phyloP scores from a whole-genome alignment of 2,888 invertebrate genomes.

The Kryphioiulus occultus region DNA sequence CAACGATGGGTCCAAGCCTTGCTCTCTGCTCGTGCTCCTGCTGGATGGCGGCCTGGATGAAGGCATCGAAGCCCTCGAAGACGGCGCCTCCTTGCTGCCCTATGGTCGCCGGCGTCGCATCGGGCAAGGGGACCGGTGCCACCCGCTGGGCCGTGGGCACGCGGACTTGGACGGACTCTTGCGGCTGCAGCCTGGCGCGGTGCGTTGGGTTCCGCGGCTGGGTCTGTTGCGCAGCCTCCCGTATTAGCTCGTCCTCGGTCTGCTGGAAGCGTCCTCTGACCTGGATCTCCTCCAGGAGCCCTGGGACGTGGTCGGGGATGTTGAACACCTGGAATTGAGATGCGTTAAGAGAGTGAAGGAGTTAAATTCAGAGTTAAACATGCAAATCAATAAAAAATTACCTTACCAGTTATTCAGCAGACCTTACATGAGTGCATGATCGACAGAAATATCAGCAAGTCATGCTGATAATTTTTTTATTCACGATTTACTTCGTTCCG shows the following conservation, averaged over 20 bases:
- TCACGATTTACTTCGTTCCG: too few species aligned
- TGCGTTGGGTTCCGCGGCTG: background rate
- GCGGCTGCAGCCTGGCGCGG: background rate
- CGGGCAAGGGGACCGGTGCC: background rate
- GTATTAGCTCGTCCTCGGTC: background rate
- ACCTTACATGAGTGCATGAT: too few species aligned
- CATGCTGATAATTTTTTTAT: too few species aligned
- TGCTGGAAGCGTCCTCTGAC: conserved; percentile 6
- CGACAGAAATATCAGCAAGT: too few species aligned
- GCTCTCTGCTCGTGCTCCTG: conserved; percentile 42
- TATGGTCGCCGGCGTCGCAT: background rate
- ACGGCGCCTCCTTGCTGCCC: background rate
- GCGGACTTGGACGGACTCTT: conserved; percentile 22
- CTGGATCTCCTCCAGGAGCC: background rate
- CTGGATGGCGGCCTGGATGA: conserved; percentile 40
- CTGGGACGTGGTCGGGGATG: conserved; percentile 3
- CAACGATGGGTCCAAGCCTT: background rate
- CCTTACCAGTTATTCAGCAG: too few species aligned
- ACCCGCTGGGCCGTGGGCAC: background rate
- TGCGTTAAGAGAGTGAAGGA: too few species aligned
- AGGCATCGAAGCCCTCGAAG: conserved; percentile 47
- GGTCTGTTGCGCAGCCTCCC: background rate
- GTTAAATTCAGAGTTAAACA: too few species aligned
- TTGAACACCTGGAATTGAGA: too few species aligned
- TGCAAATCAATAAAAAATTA: too few species aligned